Percentiles rank a stretch among this genome's conserved stretches.
phyloP scores from a whole-genome alignment of 2,113 vertebrate genomes.

The Oxyura jamaicensis region DNA sequence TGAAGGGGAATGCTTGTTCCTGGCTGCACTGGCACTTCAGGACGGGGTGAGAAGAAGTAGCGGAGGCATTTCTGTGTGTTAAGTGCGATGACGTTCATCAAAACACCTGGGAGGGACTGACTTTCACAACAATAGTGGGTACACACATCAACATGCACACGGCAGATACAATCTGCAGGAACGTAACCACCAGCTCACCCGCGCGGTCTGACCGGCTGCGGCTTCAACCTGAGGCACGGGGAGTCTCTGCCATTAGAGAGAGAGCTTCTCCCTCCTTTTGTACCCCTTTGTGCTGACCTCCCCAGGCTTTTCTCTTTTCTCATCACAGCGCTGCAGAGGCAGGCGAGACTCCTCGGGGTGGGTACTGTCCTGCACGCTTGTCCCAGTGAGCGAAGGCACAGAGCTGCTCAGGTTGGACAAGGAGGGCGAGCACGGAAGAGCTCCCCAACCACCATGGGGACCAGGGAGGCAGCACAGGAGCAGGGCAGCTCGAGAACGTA shows the following conservation, averaged over 20 bases:
- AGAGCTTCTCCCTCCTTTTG: neutral
- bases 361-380: neutral
- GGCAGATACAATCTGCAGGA: neutral
- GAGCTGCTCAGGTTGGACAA: neutral
- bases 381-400: constrained; percentile 33
- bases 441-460: neutral
- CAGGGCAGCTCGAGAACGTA: neutral
- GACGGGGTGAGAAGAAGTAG: constrained; percentile 17
- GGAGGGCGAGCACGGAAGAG: neutral
- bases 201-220: neutral
- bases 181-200: neutral
- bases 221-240: neutral
- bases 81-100: neutral
- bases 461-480: neutral
- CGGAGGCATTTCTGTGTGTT: constrained; percentile 1
- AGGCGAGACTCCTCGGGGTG: neutral
- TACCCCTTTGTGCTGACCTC: neutral
- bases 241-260: neutral
- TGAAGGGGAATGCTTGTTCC: neutral
- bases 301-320: neutral
- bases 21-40: neutral
- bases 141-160: neutral
- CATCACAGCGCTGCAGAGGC: neutral
- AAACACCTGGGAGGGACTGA: neutral
- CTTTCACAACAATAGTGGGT: neutral